Conservation (phyloP, 2,888 invertebrate genomes). For the Acronicta aceris region DNA sequence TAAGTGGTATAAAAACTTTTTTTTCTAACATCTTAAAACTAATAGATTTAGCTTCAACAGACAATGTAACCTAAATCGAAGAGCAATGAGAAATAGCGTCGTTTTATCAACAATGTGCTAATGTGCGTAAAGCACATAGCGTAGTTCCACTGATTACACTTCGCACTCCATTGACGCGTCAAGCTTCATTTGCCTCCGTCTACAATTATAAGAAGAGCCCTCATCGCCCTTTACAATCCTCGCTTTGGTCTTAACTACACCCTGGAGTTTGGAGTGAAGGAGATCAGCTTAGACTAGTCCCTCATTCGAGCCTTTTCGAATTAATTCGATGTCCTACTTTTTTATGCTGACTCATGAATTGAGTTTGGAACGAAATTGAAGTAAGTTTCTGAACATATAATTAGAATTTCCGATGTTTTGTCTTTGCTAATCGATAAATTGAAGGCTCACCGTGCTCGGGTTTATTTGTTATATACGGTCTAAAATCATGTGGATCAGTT, state of each 20-base stretch:
- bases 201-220: constrained; percentile 52
- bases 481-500: no score
- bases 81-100: constrained; percentile 54
- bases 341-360: constrained; percentile 67
- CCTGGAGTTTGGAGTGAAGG: constrained; percentile 8
- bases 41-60: constrained; percentile 27
- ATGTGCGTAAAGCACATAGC: constrained; percentile 60
- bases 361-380: constrained; percentile 57
- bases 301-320: constrained; percentile 62
- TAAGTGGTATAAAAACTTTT: no score
- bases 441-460: background rate
- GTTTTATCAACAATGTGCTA: constrained; percentile 59
- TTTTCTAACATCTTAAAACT: background rate
- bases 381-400: constrained; percentile 58
- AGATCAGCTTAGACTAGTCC: constrained; percentile 46
- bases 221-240: constrained; percentile 23
- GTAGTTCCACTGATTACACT: constrained; percentile 69
- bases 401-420: constrained; percentile 51
- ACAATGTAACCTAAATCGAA: constrained; percentile 44
- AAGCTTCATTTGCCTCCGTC: constrained; percentile 67
- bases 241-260: constrained; percentile 7
- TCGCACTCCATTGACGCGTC: constrained; percentile 70
- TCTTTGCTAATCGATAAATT: constrained; percentile 24
- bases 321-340: constrained; percentile 72
- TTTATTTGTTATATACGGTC: background rate